Evolutionary conservation across 2,888 invertebrate genomes (phyloP).

Genomic region (Aproaerema taeniolella): DNA sequence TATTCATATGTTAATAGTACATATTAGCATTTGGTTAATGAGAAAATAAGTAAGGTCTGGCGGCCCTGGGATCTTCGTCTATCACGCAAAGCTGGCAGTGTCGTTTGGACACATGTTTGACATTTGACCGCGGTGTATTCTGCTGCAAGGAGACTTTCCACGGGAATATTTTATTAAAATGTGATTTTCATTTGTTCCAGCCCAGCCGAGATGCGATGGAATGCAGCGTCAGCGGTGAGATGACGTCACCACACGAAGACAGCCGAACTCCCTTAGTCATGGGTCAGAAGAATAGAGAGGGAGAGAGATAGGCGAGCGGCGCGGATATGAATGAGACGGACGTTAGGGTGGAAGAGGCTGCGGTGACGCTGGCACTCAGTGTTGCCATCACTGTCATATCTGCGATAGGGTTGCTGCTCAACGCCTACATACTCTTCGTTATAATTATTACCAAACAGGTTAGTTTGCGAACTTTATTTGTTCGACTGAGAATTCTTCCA

Average conservation of each 20-base stretch:
- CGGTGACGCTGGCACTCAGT: conserved; percentile 81
- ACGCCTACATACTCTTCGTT: conserved; percentile 84
- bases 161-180: too few species aligned
- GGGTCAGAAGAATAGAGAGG: conserved; percentile 38
- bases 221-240: conserved; percentile 64
- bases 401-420: conserved; percentile 83
- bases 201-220: conserved; percentile 50
- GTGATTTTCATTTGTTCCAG: conserved; percentile 22
- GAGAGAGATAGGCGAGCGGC: conserved; percentile 35
- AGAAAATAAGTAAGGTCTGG: too few species aligned
- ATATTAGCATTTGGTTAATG: too few species aligned
- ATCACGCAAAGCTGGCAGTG: too few species aligned
- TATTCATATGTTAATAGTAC: too few species aligned
- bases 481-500: too few species aligned
- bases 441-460: conserved; percentile 86
- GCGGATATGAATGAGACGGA: conserved; percentile 72
- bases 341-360: conserved; percentile 67
- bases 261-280: conserved; percentile 24
- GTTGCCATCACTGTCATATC: conserved; percentile 83
- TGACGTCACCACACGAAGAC: conserved; percentile 40
- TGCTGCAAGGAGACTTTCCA: too few species aligned
- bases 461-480: too few species aligned
- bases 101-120: too few species aligned
- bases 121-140: too few species aligned
- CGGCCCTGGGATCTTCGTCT: too few species aligned